phyloP scores from a whole-genome alignment of 2,797 vertebrate genomes.

The Bradypodion pumilum region DNA sequence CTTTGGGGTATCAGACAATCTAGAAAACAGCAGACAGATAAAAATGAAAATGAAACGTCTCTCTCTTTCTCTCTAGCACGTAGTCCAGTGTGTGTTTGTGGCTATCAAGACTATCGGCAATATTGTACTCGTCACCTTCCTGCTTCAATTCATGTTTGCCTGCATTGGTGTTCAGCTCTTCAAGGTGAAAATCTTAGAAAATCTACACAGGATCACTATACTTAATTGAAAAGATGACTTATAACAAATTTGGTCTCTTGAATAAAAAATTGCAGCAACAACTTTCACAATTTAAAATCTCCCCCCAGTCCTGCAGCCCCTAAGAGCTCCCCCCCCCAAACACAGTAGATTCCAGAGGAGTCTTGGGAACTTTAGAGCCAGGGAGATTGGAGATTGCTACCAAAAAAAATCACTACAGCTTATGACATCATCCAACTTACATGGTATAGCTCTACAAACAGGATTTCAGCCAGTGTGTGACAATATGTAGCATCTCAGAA shows the following conservation, averaged over 20 bases:
- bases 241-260: neutral
- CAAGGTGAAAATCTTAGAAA: conserved; percentile 80
- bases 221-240: neutral
- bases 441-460: no score
- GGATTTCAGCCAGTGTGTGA: neutral
- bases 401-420: no score
- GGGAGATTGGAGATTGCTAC: no score
- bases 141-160: conserved; percentile 97
- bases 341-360: no score
- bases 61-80: conserved; percentile 79
- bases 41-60: neutral
- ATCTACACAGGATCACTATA: no score
- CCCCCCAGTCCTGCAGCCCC: no score
- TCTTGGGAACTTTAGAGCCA: no score
- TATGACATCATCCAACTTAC: no score
- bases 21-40: neutral
- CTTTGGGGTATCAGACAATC: neutral
- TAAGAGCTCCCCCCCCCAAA: no score
- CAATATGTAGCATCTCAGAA: neutral
- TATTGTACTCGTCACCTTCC: conserved; percentile 92
- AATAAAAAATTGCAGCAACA: neutral
- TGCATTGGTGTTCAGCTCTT: conserved; percentile 98
- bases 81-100: conserved; percentile 97
- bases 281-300: no score
- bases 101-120: conserved; percentile 98